phyloP scores from a whole-genome alignment of 1,140 invertebrate species.

The Drosophila tropicalis region DNA sequence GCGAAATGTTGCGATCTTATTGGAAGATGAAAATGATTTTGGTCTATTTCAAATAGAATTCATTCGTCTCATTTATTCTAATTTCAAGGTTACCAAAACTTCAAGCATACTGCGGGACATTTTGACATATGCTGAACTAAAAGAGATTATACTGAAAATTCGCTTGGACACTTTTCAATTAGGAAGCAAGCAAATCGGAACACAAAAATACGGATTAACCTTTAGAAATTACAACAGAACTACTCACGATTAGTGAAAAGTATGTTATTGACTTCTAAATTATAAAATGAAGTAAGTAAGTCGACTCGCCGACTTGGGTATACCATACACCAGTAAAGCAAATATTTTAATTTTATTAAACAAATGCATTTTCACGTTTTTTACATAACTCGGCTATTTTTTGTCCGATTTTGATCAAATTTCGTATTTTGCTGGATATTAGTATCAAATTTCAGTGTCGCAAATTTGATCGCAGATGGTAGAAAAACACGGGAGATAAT shows the following conservation, averaged over 20 bases:
- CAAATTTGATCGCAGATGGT: too few relatives aligned
- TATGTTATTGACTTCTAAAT: neutral
- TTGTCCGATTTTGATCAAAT: too few relatives aligned
- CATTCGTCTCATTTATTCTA: neutral
- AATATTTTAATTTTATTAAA: too few relatives aligned
- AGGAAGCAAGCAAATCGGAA: neutral
- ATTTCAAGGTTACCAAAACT: neutral
- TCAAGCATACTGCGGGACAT: neutral
- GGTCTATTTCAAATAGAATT: neutral
- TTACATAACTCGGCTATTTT: too few relatives aligned
- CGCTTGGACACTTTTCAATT: neutral
- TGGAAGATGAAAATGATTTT: conserved; percentile 1
- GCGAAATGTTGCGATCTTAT: neutral
- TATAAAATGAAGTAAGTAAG: too few relatives aligned
- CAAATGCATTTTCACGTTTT: too few relatives aligned
- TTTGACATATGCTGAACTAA: neutral
- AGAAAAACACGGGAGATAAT: too few relatives aligned
- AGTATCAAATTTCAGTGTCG: too few relatives aligned
- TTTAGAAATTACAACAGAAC: neutral
- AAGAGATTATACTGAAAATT: neutral
- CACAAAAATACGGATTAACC: neutral
- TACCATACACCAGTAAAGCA: too few relatives aligned
- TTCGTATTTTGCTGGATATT: too few relatives aligned
- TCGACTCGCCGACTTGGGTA: too few relatives aligned
- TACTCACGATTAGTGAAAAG: neutral